A percentile compares a stretch with the other conserved stretches of the same genome.
phyloP scores from a whole-genome alignment of 2,113 vertebrate genomes.

The Chlorodrepanis virens region DNA sequence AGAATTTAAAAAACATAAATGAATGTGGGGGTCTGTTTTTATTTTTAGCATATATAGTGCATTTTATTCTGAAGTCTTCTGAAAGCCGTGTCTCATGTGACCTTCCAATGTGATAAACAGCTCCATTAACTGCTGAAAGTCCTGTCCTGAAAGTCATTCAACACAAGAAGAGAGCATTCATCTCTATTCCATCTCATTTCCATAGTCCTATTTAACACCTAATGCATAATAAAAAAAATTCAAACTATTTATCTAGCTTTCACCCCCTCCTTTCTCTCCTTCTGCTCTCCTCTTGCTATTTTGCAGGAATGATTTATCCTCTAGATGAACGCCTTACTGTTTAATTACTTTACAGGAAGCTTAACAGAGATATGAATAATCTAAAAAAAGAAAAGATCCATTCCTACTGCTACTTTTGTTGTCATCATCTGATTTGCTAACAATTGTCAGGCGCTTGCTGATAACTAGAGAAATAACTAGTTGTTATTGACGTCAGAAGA shows the following conservation, averaged over 20 bases:
- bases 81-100: background rate
- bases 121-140: conserved; percentile 10
- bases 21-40: background rate
- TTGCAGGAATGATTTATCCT: conserved; percentile 16
- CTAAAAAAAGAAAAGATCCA: background rate
- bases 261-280: background rate
- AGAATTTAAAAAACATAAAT: background rate
- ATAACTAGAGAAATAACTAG: background rate
- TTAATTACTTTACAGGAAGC: conserved; percentile 21
- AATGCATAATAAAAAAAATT: background rate
- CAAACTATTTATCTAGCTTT: background rate
- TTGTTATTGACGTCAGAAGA: background rate
- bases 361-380: conserved; percentile 28
- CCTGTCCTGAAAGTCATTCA: background rate
- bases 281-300: background rate
- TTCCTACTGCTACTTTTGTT: background rate
- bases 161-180: background rate
- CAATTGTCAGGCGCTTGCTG: background rate
- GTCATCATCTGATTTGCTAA: background rate
- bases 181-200: conserved; percentile 21
- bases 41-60: background rate
- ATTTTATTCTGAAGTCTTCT: background rate
- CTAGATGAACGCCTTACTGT: background rate
- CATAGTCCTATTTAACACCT: conserved; percentile 24
- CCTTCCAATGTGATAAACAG: conserved; percentile 23